Conservation (phyloP, 1,140 invertebrate species). For the Tetragnatha versicolor region DNA sequence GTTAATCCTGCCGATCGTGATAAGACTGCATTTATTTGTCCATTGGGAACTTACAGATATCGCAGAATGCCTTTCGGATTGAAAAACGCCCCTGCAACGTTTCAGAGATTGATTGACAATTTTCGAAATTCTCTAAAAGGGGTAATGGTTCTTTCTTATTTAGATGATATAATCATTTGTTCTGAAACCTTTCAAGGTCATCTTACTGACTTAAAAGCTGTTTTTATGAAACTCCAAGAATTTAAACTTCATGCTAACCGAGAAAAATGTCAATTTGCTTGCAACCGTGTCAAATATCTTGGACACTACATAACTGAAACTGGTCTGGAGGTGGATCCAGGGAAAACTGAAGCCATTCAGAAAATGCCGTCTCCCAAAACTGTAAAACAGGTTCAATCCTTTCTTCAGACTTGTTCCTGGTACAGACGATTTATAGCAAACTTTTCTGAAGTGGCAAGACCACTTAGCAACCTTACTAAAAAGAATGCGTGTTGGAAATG, state of each 20-base stretch:
- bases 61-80: conserved; percentile 65
- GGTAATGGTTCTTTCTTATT: neutral
- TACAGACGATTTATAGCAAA: conserved; percentile 58
- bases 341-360: conserved; percentile 57
- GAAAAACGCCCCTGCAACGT: conserved; percentile 61
- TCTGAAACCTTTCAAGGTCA: conserved; percentile 9
- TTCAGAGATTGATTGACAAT: conserved; percentile 60
- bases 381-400: conserved; percentile 53
- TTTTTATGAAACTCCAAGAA: neutral
- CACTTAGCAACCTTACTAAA: conserved; percentile 29
- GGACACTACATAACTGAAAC: conserved; percentile 12
- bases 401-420: conserved; percentile 50
- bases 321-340: conserved; percentile 55
- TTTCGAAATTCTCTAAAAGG: conserved; percentile 50
- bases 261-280: conserved; percentile 14
- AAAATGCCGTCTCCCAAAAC: conserved; percentile 48
- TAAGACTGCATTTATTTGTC: conserved; percentile 64
- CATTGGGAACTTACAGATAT: conserved; percentile 58
- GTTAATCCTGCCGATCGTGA: conserved; percentile 59
- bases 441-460: conserved; percentile 55
- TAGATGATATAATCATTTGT: conserved; percentile 5
- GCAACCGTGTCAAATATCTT: neutral
- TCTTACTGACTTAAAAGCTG: neutral
- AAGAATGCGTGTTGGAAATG: conserved; percentile 35
- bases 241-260: neutral